phyloP scores from a whole-genome alignment of 2,888 invertebrate species.

The Crioceris asparagi region DNA sequence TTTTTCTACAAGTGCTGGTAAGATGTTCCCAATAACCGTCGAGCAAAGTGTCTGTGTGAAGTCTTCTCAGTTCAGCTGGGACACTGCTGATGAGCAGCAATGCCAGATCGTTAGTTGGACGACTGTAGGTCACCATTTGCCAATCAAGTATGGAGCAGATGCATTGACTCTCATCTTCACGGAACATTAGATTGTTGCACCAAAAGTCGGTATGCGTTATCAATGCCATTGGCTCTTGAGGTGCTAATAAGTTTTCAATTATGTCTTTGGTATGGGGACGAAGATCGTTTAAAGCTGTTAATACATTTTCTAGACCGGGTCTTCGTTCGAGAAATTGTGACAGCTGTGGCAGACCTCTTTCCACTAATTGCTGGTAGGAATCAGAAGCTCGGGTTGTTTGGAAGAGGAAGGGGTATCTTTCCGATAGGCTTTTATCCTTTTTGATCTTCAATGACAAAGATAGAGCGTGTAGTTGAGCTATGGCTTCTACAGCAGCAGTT shows the following conservation, averaged over 20 bases:
- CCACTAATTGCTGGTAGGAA: conserved; percentile 67
- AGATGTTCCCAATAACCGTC: conserved; percentile 61
- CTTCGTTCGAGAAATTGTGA: conserved; percentile 59
- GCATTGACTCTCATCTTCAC: conserved; percentile 39
- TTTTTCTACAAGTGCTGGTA: conserved; percentile 46
- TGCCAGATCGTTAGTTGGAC: conserved; percentile 70
- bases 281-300: conserved; percentile 48
- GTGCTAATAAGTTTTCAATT: conserved; percentile 58
- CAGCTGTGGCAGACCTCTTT: conserved; percentile 65
- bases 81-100: conserved; percentile 62
- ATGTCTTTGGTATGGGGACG: conserved; percentile 60
- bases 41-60: conserved; percentile 51
- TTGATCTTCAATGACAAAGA: conserved; percentile 53
- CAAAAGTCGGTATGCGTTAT: conserved; percentile 78
- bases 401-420: conserved; percentile 58
- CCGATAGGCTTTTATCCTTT: conserved; percentile 41
- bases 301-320: conserved; percentile 50
- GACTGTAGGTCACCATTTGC: conserved; percentile 74
- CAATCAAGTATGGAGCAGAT: conserved; percentile 67
- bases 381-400: conserved; percentile 70
- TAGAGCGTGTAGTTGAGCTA: conserved; percentile 63
- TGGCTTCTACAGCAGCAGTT: conserved; percentile 57
- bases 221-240: conserved; percentile 61
- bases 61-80: conserved; percentile 56
- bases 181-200: conserved; percentile 69